Conservation (phyloP, 2,888 invertebrate species). For the Parnassius glacialis region DNA sequence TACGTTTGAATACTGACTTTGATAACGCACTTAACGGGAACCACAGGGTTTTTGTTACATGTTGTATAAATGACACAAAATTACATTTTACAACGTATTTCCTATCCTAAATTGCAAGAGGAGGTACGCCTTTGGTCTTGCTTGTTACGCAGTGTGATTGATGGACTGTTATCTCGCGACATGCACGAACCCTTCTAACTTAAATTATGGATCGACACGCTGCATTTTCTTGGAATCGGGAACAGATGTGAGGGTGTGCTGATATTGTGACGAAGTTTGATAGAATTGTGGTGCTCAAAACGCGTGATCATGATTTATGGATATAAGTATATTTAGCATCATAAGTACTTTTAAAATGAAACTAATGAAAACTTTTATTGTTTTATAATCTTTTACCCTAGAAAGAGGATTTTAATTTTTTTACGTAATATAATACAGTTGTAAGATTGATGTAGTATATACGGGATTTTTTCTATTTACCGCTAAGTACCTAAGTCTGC, state of each 20-base stretch:
- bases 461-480: no score
- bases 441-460: no score
- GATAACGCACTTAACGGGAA: no score
- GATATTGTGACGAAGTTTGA: conserved; percentile 8
- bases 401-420: not conserved
- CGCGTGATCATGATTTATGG: conserved; percentile 9
- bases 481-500: no score
- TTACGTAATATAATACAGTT: no score
- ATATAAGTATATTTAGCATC: not conserved
- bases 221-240: conserved; percentile 17
- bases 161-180: conserved; percentile 65
- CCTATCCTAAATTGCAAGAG: no score
- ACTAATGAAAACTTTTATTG: not conserved
- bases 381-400: not conserved
- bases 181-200: conserved; percentile 52
- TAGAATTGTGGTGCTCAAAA: conserved; percentile 1
- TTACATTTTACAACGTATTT: no score
- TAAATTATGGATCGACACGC: conserved; percentile 59
- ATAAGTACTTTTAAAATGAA: no score
- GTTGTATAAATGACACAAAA: no score
- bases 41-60: no score
- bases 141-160: conserved; percentile 54
- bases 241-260: conserved; percentile 13
- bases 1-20: no score
- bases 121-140: no score